A percentile compares a stretch with the other conserved stretches of the same genome.
phyloP scores from a whole-genome alignment of 2,797 vertebrate genomes.

The Cephalopachus bancanus region DNA sequence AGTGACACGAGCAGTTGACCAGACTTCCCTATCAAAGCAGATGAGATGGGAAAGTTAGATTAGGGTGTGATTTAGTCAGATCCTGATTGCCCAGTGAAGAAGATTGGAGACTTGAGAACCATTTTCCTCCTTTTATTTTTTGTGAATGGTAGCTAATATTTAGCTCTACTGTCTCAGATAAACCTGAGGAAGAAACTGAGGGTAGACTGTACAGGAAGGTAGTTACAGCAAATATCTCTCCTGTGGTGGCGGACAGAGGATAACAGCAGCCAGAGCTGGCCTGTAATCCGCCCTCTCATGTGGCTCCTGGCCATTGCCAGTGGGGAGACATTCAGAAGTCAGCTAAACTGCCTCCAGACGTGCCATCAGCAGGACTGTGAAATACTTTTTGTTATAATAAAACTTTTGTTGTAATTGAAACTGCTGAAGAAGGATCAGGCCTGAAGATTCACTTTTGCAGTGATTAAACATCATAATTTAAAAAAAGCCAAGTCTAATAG shows the following conservation, averaged over 20 bases:
- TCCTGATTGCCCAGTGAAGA: neutral
- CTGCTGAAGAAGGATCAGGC: neutral
- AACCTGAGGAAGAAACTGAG: neutral
- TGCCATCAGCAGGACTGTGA: neutral
- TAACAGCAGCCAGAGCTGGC: neutral
- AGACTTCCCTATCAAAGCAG: neutral
- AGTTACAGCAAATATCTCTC: neutral
- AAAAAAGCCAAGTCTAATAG: conserved; percentile 21
- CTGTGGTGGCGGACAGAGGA: neutral
- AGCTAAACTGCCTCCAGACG: neutral
- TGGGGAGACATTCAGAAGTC: neutral
- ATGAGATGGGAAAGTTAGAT: neutral
- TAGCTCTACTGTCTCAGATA: neutral
- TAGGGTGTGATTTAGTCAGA: neutral
- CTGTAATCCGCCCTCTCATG: neutral
- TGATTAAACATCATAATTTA: conserved; percentile 47
- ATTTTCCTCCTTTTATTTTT: neutral
- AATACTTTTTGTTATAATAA: conserved; percentile 19
- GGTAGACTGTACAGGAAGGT: neutral
- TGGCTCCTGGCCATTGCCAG: neutral
- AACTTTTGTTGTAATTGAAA: conserved; percentile 43
- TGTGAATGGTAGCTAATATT: conserved; percentile 10
- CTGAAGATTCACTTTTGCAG: conserved; percentile 47
- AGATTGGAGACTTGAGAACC: neutral
- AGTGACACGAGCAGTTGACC: neutral